These are phyloP conservation scores for Drosophila pseudotakahashii DNA, from an alignment of 2,888 invertebrate species.

Conservation along the genomic window DNA sequence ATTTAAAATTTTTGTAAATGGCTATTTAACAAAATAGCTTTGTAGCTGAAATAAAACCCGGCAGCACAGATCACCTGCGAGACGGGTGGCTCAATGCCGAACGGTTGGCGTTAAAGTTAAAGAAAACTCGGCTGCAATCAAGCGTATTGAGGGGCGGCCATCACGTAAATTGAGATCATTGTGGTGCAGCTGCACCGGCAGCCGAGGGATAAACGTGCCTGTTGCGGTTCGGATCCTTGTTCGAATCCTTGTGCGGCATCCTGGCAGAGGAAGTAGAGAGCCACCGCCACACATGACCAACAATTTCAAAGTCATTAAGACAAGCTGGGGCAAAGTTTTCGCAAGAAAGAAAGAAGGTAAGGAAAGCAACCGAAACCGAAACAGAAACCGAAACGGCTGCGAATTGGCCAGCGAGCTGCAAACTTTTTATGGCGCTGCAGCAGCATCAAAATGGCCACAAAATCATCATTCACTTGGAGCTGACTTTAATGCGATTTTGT, in stretches of 20 bases:
- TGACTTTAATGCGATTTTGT: conserved; percentile 34
- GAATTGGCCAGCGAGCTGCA: conserved; percentile 17
- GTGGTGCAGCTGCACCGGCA: conserved; percentile 19
- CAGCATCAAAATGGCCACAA: conserved; percentile 36
- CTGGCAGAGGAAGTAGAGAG: conserved; percentile 20
- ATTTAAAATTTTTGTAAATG: no score
- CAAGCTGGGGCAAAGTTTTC: conserved; percentile 34
- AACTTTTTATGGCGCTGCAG: conserved; percentile 21
- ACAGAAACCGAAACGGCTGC: conserved; percentile 3
- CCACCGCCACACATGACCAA: conserved; percentile 38
- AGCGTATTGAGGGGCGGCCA: conserved; percentile 20
- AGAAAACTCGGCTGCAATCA: conserved; percentile 43
- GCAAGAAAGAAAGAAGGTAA: conserved; percentile 1
- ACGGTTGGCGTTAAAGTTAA: conserved; percentile 32
- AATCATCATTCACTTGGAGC: conserved; percentile 40
- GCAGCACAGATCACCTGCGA: neutral
- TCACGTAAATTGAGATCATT: conserved; percentile 51
- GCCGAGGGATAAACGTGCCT: conserved; percentile 32
- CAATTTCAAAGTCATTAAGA: conserved; percentile 75
- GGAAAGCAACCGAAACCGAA: no score
- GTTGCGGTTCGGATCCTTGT: conserved; percentile 16
- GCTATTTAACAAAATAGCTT: no score
- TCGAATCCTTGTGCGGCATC: conserved; percentile 9
- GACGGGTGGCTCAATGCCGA: neutral
- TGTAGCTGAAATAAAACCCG: no score